Evolutionary conservation across 2,797 vertebrate genomes (phyloP).

Genomic region (Emydoidea blandingii): DNA sequence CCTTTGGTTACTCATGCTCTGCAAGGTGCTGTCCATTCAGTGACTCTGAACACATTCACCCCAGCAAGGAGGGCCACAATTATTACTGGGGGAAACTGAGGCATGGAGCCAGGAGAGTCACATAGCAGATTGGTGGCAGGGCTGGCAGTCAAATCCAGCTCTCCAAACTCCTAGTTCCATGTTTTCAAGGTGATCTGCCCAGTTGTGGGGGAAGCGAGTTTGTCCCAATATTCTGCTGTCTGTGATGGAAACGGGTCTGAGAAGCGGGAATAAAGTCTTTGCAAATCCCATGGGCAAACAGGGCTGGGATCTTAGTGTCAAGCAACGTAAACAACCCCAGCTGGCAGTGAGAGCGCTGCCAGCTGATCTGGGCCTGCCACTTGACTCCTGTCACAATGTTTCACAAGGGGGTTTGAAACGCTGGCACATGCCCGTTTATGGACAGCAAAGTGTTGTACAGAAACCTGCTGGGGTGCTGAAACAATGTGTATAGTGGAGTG

Average conservation of each 20-base stretch:
- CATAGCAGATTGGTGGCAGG: neutral
- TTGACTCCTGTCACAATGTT: neutral
- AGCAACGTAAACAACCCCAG: neutral
- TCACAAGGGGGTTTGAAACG: no score
- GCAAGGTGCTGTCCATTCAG: neutral
- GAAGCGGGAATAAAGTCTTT: neutral
- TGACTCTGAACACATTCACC: neutral
- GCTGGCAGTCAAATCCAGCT: neutral
- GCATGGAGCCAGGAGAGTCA: neutral
- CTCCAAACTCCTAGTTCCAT: neutral
- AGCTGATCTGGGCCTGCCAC: neutral
- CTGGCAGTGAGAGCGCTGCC: neutral
- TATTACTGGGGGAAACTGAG: neutral
- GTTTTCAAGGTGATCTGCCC: neutral
- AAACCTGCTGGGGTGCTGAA: no score
- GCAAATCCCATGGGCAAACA: rapidly evolving
- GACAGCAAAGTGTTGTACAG: neutral
- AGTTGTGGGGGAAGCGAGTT: neutral
- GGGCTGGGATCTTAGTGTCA: neutral
- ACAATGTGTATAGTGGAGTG: no score
- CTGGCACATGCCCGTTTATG: neutral
- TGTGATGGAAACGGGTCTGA: no score
- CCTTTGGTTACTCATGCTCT: neutral
- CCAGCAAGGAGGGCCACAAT: neutral
- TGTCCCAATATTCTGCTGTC: neutral